Evolutionary conservation across 2,113 vertebrate genomes (phyloP).

Genomic region (Rallus limicola): DNA sequence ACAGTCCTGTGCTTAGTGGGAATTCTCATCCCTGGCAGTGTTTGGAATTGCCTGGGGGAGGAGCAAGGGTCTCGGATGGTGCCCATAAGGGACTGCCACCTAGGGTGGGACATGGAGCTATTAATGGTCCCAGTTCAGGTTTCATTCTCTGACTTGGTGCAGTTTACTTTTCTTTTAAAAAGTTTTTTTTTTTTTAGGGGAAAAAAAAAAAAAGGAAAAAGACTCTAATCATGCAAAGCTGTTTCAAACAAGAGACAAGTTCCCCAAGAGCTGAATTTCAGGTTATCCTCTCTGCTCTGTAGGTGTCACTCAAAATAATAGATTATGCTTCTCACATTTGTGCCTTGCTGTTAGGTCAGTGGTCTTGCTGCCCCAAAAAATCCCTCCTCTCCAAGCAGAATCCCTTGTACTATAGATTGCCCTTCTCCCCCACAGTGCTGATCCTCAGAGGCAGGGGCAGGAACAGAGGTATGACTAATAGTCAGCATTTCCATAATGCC

Average conservation of each 20-base stretch:
- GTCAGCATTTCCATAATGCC: neutral
- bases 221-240: neutral
- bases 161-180: neutral
- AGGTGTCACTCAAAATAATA: slow-evolving; percentile 5
- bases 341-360: neutral
- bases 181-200: rapidly evolving
- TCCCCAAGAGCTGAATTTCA: neutral
- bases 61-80: neutral
- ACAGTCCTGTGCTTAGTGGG: neutral
- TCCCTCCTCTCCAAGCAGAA: neutral
- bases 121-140: neutral
- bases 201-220: neutral
- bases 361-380: neutral
- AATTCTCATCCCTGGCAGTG: slow-evolving; percentile 30
- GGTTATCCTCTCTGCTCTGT: neutral
- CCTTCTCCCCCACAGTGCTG: neutral
- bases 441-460: neutral
- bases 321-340: neutral
- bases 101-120: neutral
- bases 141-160: neutral
- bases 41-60: neutral
- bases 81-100: neutral
- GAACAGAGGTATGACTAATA: neutral
- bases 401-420: neutral
- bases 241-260: neutral